A percentile compares a stretch with the other conserved stretches of the same genome.
phyloP scores from a whole-genome alignment of 2,797 vertebrate species.

The Xerus rutilus region DNA sequence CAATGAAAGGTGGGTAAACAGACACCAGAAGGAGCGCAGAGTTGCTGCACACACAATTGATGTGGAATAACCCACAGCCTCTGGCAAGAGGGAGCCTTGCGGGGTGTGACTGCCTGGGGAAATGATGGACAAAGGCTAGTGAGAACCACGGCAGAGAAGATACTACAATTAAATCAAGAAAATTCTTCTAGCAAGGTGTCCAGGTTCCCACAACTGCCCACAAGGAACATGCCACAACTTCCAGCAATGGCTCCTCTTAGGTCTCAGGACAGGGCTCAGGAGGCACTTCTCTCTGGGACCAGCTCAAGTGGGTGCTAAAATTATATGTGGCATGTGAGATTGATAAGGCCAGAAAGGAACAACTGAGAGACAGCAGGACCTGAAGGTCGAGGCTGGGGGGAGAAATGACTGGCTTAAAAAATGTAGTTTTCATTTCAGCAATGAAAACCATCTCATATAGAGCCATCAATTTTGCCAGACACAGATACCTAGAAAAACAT shows the following conservation, averaged over 20 bases:
- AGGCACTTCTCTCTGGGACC: background rate
- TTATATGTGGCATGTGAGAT: background rate
- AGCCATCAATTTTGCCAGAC: background rate
- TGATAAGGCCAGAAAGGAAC: background rate
- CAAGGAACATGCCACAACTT: no score
- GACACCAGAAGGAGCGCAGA: background rate
- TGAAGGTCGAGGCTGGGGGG: background rate
- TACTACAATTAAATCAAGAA: background rate
- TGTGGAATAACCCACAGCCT: background rate
- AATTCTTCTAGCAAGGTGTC: background rate
- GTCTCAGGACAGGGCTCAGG: background rate
- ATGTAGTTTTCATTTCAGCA: background rate
- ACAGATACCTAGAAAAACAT: slow-evolving; percentile 51
- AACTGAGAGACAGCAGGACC: background rate
- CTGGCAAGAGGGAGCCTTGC: no score
- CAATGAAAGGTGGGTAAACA: fast-evolving
- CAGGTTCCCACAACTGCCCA: background rate
- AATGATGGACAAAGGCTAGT: background rate
- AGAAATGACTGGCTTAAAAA: background rate
- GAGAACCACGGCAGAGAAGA: background rate
- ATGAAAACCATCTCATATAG: background rate
- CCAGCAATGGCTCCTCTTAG: background rate
- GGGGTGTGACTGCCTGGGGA: background rate
- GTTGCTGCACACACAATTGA: background rate
- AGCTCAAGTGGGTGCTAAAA: background rate